phyloP scores from a whole-genome alignment of 1,140 invertebrate genomes.

The Apis dorsata region DNA sequence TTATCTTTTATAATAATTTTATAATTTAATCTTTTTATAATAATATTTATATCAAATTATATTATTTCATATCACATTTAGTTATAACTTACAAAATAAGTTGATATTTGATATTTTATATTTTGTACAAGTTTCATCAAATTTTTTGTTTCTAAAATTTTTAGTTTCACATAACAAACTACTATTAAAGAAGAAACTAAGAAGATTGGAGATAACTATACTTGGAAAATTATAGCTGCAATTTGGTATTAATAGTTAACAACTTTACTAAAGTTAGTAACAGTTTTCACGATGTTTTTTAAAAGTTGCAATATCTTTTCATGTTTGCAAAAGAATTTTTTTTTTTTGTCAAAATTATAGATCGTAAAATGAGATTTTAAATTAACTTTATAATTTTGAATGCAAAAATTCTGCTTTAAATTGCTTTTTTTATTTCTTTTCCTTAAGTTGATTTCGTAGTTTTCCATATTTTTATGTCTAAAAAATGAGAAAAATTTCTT shows the following conservation, averaged over 20 bases:
- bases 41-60: too few relatives aligned
- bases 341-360: background rate
- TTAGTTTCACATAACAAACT: too few relatives aligned
- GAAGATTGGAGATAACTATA: constrained; percentile 7
- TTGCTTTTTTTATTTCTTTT: background rate
- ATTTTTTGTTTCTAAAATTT: too few relatives aligned
- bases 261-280: constrained; percentile 1
- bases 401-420: background rate
- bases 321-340: background rate
- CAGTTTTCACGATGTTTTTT: constrained; percentile 18
- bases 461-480: too few relatives aligned
- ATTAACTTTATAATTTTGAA: background rate
- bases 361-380: background rate
- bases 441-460: too few relatives aligned
- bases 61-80: too few relatives aligned
- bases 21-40: background rate
- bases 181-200: background rate
- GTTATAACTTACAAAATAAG: background rate
- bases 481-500: too few relatives aligned
- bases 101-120: background rate
- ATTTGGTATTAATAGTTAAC: constrained; percentile 37
- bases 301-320: constrained; percentile 19
- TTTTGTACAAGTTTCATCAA: background rate
- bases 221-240: constrained; percentile 18
- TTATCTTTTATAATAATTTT: too few relatives aligned